These are phyloP conservation scores for Eretmocerus hayati DNA, from an alignment of 2,888 invertebrate genomes.

Conservation along the genomic window DNA sequence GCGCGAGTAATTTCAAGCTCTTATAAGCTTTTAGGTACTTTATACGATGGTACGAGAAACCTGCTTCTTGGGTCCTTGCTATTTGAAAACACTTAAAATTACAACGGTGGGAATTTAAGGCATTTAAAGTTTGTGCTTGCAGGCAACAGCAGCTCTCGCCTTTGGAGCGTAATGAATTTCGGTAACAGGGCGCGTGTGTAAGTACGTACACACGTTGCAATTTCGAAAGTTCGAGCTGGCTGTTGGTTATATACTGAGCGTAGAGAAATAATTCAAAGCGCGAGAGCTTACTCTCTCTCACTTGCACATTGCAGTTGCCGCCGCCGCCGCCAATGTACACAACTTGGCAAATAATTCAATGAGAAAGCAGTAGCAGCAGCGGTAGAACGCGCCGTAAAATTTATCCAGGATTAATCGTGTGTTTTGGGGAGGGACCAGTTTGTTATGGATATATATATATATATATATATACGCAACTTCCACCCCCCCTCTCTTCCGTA, in stretches of 20 bases:
- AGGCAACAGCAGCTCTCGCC: background rate
- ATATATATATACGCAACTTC: no score
- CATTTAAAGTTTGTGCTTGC: constrained; percentile 5
- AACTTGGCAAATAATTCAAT: constrained; percentile 7
- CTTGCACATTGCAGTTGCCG: no score
- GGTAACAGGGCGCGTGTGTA: background rate
- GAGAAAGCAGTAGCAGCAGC: no score
- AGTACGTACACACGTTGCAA: background rate
- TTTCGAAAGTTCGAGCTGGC: background rate
- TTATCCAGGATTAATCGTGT: constrained; percentile 7
- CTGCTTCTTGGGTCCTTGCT: no score
- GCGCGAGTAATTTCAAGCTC: no score
- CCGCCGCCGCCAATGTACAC: no score
- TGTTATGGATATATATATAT: no score
- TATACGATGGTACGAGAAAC: no score
- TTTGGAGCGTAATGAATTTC: constrained; percentile 6
- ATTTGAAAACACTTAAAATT: constrained; percentile 7
- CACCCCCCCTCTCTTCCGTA: no score
- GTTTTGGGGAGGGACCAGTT: background rate
- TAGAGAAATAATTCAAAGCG: background rate
- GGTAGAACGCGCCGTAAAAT: background rate
- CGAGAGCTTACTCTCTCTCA: no score
- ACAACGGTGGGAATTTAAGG: constrained; percentile 1
- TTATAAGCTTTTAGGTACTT: no score
- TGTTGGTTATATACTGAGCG: background rate